Conservation (phyloP, 2,888 invertebrate species). For the Stratiomys singularior region DNA sequence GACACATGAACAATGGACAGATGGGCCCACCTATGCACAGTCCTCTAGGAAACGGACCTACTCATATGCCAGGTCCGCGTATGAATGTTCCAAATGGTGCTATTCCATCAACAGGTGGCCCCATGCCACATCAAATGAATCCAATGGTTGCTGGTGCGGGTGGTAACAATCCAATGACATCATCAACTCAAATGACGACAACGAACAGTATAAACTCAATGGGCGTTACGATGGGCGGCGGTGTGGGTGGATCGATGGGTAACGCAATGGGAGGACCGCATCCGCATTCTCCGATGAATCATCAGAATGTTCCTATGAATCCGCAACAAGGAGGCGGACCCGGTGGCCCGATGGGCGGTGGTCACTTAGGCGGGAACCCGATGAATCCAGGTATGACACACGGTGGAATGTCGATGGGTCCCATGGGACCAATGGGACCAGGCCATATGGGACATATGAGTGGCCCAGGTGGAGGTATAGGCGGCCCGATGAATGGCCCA, state of each 20-base stretch:
- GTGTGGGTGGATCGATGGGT: slow-evolving; percentile 54
- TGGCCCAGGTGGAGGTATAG: slow-evolving; percentile 64
- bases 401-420: slow-evolving; percentile 68
- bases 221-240: slow-evolving; percentile 60
- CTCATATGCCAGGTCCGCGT: slow-evolving; percentile 60
- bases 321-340: slow-evolving; percentile 66
- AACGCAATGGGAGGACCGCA: slow-evolving; percentile 56
- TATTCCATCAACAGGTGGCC: slow-evolving; percentile 67
- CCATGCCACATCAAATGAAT: slow-evolving; percentile 69
- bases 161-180: slow-evolving; percentile 64
- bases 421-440: slow-evolving; percentile 60
- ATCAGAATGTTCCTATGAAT: slow-evolving; percentile 66
- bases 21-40: slow-evolving; percentile 83
- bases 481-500: slow-evolving; percentile 53
- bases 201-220: slow-evolving; percentile 66
- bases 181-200: slow-evolving; percentile 51
- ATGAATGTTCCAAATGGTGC: slow-evolving; percentile 69
- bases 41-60: slow-evolving; percentile 74
- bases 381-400: slow-evolving; percentile 53
- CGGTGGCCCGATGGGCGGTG: slow-evolving; percentile 62
- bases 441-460: slow-evolving; percentile 67
- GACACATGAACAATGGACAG: slow-evolving; percentile 74
- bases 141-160: slow-evolving; percentile 68
- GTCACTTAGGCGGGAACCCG: slow-evolving; percentile 63
- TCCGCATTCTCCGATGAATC: slow-evolving; percentile 60